phyloP scores from a whole-genome alignment of 35 echinoderm and acorn worm genomes.

The Ophiothrix spiculata region DNA sequence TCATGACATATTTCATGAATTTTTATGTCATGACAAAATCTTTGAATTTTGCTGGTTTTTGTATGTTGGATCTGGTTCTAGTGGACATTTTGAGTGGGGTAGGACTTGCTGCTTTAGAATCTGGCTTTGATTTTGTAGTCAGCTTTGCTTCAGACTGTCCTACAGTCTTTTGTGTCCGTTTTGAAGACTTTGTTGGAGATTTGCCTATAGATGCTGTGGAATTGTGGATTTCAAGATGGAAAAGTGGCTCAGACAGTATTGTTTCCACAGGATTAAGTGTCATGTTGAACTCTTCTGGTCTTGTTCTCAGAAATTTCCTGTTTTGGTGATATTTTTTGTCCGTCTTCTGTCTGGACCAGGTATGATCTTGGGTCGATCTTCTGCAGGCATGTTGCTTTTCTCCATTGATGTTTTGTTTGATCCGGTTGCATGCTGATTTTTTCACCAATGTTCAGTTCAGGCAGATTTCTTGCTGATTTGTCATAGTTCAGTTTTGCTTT shows the following conservation, averaged over 20 bases:
- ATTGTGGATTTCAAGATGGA: too few species aligned
- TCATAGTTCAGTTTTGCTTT: conserved; percentile 74
- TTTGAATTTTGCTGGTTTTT: conserved; percentile 26
- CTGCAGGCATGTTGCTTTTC: conserved; percentile 33
- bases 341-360: conserved; percentile 40
- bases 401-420: conserved; percentile 9
- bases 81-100: not conserved
- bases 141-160: too few species aligned
- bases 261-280: too few species aligned
- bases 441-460: conserved; percentile 64
- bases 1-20: too few species aligned
- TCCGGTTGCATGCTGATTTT: conserved; percentile 57
- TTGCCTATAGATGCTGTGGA: too few species aligned
- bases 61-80: conserved; percentile 4
- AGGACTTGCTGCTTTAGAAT: not conserved
- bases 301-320: conserved; percentile 30
- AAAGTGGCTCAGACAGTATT: too few species aligned
- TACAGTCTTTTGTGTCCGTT: too few species aligned
- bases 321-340: conserved; percentile 35
- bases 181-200: too few species aligned
- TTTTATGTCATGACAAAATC: conserved; percentile 27
- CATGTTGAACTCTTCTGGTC: too few species aligned
- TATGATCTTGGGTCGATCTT: conserved; percentile 46
- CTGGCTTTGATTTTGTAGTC: not conserved
- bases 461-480: conserved; percentile 52